A percentile compares a stretch with the other conserved stretches of the same genome.
These are phyloP conservation scores for Maniola hyperantus DNA, from an alignment of 2,888 invertebrate species.

Conservation along the genomic window DNA sequence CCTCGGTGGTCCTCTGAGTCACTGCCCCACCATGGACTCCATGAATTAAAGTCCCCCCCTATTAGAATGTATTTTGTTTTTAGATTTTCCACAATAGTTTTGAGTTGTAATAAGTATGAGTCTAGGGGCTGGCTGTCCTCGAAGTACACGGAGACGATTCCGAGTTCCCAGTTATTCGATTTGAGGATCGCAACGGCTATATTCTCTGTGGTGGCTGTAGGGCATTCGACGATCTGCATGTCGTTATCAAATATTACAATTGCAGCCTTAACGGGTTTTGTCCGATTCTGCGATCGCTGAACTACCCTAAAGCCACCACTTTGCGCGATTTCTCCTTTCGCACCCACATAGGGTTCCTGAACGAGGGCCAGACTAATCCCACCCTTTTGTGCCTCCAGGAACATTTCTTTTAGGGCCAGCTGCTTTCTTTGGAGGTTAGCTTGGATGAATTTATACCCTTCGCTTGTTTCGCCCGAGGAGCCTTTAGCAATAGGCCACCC, in stretches of 20 bases:
- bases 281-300: neutral
- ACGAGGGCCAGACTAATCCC: no score
- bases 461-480: neutral
- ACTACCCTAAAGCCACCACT: neutral
- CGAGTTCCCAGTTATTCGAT: neutral
- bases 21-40: conserved; percentile 39
- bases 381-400: no score
- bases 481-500: conserved; percentile 1
- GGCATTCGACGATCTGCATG: neutral
- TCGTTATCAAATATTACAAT: neutral
- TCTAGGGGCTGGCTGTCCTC: neutral
- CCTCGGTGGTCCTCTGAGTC: conserved; percentile 33
- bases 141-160: conserved; percentile 2
- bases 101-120: neutral
- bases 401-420: no score
- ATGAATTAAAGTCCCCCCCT: conserved; percentile 36
- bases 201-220: neutral
- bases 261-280: neutral
- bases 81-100: neutral
- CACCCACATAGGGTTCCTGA: no score
- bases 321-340: no score
- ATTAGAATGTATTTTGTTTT: neutral
- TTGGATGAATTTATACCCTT: no score
- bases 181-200: neutral
- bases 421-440: no score